Base-by-base conservation (phyloP, 2,797 vertebrate genomes). In the Fratercula arctica region DNA sequence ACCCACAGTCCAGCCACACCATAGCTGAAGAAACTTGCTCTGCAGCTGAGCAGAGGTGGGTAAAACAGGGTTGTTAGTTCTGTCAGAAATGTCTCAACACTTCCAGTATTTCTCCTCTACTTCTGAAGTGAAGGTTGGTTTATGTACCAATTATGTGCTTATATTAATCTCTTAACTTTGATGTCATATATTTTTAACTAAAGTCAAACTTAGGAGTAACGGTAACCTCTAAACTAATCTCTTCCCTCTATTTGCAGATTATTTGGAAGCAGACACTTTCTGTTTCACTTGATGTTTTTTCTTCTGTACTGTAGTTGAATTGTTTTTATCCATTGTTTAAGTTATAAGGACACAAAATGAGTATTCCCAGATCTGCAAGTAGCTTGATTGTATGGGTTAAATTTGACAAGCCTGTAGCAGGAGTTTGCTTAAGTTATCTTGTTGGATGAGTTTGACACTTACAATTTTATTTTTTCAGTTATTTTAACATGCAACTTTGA, bases 31-130 rank as follows among this genome's bases (percentile, higher is more conserved):
- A 98, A 94, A 95, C 83, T 29, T 95, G 28, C 70, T 90, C 97
- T 59, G 89, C 91, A 94, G 46, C 96, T 75, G 98, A 98, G 33
- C 98, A 98, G 89, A 98, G 98, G 99, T 99, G 98, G n/a, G 92
- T 92, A 70, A 79, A 90, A 67, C 13, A 43, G 14, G 6, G 13
- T 51, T 66, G 9, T 66, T 72, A 23, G 6, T 48, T 78, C 26
- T 67, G 15, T 81, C 72, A 74, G 39, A 91, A 89, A 29, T 41
- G 4, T 64, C 29, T 31, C 10, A 41, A 16, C 21, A 16, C 24
- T 86, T 84, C 9, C 26, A 64, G 18, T 81, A 46, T 64, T 77
- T 63, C 43, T 84, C 5, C 28, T 59, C 21, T n/a, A 6, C 21
- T 66, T 81, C 13, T 2, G 20, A 59, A 51, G 33, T 35, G 69